phyloP scores from a whole-genome alignment of 2,888 invertebrate genomes.

The Athalia cordata region DNA sequence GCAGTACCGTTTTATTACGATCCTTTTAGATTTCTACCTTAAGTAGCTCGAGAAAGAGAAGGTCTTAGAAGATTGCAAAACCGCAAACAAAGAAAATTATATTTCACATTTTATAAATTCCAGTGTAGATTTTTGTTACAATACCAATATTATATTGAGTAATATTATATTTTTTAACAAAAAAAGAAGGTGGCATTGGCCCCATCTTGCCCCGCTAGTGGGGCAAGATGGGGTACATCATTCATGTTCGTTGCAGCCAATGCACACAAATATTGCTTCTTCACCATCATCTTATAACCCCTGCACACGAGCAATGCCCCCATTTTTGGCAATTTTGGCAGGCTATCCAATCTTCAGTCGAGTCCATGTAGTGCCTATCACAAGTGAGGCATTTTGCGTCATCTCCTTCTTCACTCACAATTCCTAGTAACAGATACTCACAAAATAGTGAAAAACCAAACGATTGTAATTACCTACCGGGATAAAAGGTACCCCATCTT shows the following conservation, averaged over 20 bases:
- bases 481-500: no score
- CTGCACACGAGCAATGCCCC: conserved; percentile 12
- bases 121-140: no score
- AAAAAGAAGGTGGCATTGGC: background rate
- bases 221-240: background rate
- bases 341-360: conserved; percentile 2
- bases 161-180: conserved; percentile 10
- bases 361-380: background rate
- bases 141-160: conserved; percentile 5
- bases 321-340: background rate
- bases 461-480: no score
- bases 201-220: conserved; percentile 9
- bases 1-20: no score
- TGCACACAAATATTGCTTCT: conserved; percentile 12
- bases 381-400: conserved; percentile 10
- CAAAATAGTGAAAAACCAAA: no score
- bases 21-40: no score
- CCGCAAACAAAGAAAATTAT: no score
- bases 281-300: conserved; percentile 14
- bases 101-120: no score
- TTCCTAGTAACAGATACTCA: no score
- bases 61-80: no score
- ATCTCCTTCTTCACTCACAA: no score
- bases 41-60: no score
- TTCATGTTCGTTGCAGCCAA: background rate